phyloP scores from a whole-genome alignment of 2,113 vertebrate species.

The Oreochromis tanganicae region DNA sequence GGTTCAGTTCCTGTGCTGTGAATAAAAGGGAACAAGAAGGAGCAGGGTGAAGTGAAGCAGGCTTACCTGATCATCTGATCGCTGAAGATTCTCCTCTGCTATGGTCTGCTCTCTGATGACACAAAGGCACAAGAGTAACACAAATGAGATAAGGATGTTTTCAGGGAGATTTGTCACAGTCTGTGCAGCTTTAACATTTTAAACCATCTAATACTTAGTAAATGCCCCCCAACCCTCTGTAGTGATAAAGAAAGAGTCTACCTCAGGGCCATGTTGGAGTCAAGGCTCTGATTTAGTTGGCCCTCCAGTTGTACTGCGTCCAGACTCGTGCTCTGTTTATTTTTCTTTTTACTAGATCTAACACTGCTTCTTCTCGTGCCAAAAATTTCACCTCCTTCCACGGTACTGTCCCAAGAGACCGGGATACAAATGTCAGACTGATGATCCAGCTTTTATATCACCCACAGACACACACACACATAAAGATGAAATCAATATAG shows the following conservation, averaged over 20 bases:
- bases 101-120: constrained; percentile 40
- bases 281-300: neutral
- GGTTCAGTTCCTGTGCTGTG: neutral
- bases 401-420: neutral
- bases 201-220: neutral
- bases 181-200: neutral
- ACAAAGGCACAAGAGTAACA: neutral
- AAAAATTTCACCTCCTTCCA: neutral
- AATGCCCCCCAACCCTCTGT: neutral
- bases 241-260: neutral
- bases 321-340: constrained; percentile 45
- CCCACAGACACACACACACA: neutral
- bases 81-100: constrained; percentile 28
- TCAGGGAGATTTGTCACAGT: neutral
- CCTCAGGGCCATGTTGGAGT: constrained; percentile 18
- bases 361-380: neutral
- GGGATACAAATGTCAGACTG: neutral
- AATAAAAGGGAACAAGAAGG: neutral
- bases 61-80: constrained; percentile 23
- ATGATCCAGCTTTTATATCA: neutral
- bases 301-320: constrained; percentile 40
- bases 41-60: neutral
- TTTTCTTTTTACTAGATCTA: neutral
- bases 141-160: neutral
- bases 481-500: neutral